Base-by-base conservation (phyloP, 2,113 vertebrate genomes). In the Nipponia nippon region DNA sequence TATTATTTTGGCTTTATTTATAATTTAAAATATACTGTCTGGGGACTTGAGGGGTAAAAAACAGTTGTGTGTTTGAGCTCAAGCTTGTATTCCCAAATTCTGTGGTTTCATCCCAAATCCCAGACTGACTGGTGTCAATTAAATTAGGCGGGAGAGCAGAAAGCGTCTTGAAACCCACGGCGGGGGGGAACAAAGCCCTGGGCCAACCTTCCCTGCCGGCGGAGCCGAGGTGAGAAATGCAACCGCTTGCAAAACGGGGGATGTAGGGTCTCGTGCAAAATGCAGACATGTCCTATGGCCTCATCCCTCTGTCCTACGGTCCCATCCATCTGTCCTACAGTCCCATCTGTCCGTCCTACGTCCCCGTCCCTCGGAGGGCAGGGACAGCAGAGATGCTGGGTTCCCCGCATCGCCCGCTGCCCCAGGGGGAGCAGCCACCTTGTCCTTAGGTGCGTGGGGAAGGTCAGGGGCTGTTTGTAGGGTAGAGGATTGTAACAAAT, bases 51-150 rank as follows among this genome's bases (percentile, higher is more conserved):
- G 5, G 19, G 6, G 38, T 11, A 50, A 75, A 62, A 78, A 79
- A 13, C 49, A 73, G 13, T 66, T n/a, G 53, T 7, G 3, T 47
- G 46, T 17, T 62, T 66, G 49, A 53, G 58, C 30, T 83, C 27
- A 16, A 29, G 59, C 52, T 75, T 34, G 36, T 25, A 4, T n/a
- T 17, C 38, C 69, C 46, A 17, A 16, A 38, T 82, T 93, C 80
- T 19, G 47, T 13, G 61, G 36, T 91, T 82, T 95, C 58, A 36
- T 50, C 93, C 78, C 82, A 27, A 89, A 86, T 55, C 83, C 80
- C 96, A 95, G 81, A 93, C 92, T 67, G 69, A 34, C 2, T 3
- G 52, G 90, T 96, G 96, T 93, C 91, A 95, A 97, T 97, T 94
- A 71, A 97, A 96, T 97, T 95, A 97, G 83, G 53, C 56, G 5